phyloP scores from a whole-genome alignment of 2,113 vertebrate genomes.

The Pomatostomus ruficeps region DNA sequence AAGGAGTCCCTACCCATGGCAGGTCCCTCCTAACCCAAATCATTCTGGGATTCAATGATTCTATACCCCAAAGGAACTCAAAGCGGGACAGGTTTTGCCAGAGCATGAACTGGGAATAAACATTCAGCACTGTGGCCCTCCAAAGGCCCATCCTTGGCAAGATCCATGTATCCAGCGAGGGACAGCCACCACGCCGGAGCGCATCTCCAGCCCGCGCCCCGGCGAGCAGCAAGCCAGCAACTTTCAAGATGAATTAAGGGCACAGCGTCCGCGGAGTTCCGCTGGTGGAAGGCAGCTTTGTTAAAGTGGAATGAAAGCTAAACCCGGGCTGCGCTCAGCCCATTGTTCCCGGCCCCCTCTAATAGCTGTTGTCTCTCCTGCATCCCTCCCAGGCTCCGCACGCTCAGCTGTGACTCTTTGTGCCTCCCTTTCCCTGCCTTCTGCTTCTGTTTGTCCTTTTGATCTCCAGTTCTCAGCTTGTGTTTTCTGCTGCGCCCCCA shows the following conservation, averaged over 20 bases:
- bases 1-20: background rate
- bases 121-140: accelerated
- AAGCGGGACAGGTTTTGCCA: background rate
- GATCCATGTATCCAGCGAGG: accelerated
- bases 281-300: slow-evolving; percentile 12
- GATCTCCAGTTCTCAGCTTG: slow-evolving; percentile 56
- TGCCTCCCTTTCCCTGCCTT: slow-evolving; percentile 45
- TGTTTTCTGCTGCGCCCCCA: slow-evolving; percentile 8
- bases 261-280: background rate
- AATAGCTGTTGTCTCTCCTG: slow-evolving; percentile 30
- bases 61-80: background rate
- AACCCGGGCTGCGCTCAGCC: background rate
- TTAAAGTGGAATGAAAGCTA: slow-evolving; percentile 3
- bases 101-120: accelerated
- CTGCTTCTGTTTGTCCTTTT: slow-evolving; percentile 66
- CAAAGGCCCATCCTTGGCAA: accelerated
- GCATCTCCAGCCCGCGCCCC: background rate
- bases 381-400: background rate
- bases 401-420: slow-evolving; percentile 58
- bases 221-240: background rate
- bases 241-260: background rate
- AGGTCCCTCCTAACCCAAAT: background rate
- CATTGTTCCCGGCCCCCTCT: slow-evolving; percentile 12
- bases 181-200: background rate
- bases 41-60: background rate